Percentiles rank a stretch among this genome's conserved stretches.
Evolutionary conservation across 2,113 vertebrate species (phyloP).

Genomic region (Aleadryas rufinucha): DNA sequence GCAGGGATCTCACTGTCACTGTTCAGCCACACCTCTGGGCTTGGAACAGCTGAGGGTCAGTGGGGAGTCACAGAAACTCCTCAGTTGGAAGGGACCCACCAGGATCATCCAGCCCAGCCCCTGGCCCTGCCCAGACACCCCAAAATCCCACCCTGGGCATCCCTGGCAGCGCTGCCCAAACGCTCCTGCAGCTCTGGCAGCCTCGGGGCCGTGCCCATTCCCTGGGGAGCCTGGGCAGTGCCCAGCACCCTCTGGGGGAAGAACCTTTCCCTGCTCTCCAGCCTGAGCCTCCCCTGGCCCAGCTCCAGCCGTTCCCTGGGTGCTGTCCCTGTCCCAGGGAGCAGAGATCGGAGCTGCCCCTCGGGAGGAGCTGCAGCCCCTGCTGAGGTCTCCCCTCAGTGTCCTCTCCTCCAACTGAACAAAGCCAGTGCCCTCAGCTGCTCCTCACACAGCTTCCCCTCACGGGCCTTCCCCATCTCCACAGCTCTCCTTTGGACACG

Average conservation of each 20-base stretch:
- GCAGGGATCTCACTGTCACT: neutral
- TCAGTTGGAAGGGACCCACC: fast-evolving
- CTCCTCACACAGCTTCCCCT: neutral
- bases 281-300: neutral
- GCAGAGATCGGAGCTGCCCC: neutral
- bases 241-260: neutral
- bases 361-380: neutral
- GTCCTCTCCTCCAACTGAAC: neutral
- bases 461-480: neutral
- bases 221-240: neutral
- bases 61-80: neutral
- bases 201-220: neutral
- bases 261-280: neutral
- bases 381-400: neutral
- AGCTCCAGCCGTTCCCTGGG: neutral
- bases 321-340: neutral
- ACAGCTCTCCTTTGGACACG: neutral
- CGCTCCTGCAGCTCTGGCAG: neutral
- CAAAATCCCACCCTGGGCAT: neutral
- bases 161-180: neutral
- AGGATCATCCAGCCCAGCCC: fast-evolving
- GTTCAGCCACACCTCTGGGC: neutral
- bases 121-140: neutral
- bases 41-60: neutral
- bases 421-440: neutral